These are phyloP conservation scores for Turritopsis dohrnii DNA, from an alignment of 30 jellyfish, hydroid and myxozoan species.

Conservation along the genomic window DNA sequence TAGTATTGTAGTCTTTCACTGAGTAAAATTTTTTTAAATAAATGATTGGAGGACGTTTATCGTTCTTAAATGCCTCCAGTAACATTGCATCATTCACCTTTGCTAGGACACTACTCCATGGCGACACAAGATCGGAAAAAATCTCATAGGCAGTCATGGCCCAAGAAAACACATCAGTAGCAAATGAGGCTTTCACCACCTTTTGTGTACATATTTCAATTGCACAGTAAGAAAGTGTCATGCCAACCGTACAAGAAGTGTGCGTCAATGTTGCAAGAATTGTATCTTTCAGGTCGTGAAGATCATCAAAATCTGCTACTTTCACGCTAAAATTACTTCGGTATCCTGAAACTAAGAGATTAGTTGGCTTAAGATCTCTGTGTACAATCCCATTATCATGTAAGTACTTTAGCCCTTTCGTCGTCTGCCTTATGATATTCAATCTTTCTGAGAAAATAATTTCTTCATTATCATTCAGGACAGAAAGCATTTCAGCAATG, in stretches of 20 bases:
- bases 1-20: background rate
- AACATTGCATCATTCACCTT: background rate
- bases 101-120: conserved; percentile 2
- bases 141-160: background rate
- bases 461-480: conserved; percentile 6
- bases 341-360: background rate
- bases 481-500: background rate
- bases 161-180: background rate
- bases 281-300: conserved; percentile 1
- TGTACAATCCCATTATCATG: conserved; percentile 1
- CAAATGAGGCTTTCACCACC: background rate
- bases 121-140: background rate
- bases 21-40: background rate
- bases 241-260: background rate
- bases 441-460: background rate
- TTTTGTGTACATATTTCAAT: background rate
- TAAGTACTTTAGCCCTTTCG: conserved; percentile 4
- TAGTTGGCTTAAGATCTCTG: conserved; percentile 6
- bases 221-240: background rate
- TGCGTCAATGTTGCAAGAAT: background rate
- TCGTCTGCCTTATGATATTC: background rate
- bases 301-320: conserved; percentile 19
- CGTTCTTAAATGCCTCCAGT: background rate
- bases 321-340: background rate
- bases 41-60: background rate